These are phyloP conservation scores for Platichthys stellatus DNA, from an alignment of 2,113 vertebrate species.

Conservation along the genomic window DNA sequence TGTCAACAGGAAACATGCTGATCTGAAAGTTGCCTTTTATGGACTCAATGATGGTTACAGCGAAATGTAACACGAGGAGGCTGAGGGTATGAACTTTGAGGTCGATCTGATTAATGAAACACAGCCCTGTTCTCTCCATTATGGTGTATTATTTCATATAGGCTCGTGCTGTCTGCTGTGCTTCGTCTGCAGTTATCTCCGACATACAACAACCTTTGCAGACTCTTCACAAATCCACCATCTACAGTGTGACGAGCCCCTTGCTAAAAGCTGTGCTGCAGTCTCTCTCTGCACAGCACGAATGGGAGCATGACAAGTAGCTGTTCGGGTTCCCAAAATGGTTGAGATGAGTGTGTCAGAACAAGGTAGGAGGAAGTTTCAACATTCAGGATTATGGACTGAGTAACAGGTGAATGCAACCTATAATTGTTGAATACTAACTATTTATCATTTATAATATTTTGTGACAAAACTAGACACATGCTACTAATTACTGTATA, in stretches of 20 bases:
- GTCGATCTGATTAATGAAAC: conserved; percentile 24
- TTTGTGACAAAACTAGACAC: too few relatives aligned
- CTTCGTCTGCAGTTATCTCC: conserved; percentile 21
- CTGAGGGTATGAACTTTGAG: conserved; percentile 30
- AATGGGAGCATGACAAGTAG: too few relatives aligned
- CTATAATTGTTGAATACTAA: too few relatives aligned
- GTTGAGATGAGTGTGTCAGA: too few relatives aligned
- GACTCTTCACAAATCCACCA: background rate
- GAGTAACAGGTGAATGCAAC: too few relatives aligned
- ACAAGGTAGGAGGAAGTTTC: too few relatives aligned
- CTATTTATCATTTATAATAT: too few relatives aligned
- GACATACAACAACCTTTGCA: background rate
- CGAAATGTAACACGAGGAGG: conserved; percentile 36
- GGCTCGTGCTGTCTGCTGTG: background rate
- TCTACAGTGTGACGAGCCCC: too few relatives aligned
- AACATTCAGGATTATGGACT: too few relatives aligned
- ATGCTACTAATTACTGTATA: too few relatives aligned
- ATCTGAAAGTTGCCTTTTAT: conserved; percentile 60
- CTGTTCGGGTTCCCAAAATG: too few relatives aligned
- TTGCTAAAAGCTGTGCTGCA: background rate
- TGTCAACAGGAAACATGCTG: conserved; percentile 62
- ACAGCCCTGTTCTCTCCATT: conserved; percentile 12
- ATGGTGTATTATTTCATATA: conserved; percentile 7
- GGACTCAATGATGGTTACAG: conserved; percentile 42
- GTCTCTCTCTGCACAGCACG: too few relatives aligned